Evolutionary conservation across 2,797 vertebrate species (phyloP).

Genomic region (Cyprinella venusta): DNA sequence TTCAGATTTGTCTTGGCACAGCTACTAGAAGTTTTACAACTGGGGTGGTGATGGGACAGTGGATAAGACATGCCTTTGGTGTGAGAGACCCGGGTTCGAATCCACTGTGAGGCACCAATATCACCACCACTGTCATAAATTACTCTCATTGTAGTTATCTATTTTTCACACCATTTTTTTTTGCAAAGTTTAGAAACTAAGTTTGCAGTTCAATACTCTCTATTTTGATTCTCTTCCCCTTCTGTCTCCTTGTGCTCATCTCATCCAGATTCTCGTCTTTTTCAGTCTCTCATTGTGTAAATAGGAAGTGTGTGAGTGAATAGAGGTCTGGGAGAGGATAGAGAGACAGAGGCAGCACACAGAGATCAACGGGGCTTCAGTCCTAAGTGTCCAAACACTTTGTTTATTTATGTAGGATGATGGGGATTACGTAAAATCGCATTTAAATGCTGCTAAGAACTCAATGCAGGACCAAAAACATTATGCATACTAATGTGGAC

Average conservation of each 20-base stretch:
- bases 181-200: background rate
- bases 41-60: too few relatives aligned
- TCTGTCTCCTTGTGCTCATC: slow-evolving; percentile 24
- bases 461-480: slow-evolving; percentile 43
- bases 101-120: too few relatives aligned
- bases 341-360: slow-evolving; percentile 16
- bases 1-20: too few relatives aligned
- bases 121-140: background rate
- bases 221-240: slow-evolving; percentile 14
- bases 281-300: slow-evolving; percentile 26
- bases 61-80: too few relatives aligned
- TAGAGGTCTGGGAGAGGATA: background rate
- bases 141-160: background rate
- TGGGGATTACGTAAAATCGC: slow-evolving; percentile 38
- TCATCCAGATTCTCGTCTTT: slow-evolving; percentile 12
- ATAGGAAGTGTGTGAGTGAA: slow-evolving; percentile 21
- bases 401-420: slow-evolving; percentile 49
- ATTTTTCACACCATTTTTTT: background rate
- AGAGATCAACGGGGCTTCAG: slow-evolving; percentile 26
- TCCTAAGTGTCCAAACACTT: slow-evolving; percentile 24
- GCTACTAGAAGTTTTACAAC: too few relatives aligned
- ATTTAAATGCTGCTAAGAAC: slow-evolving; percentile 17
- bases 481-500: slow-evolving; percentile 44
- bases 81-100: too few relatives aligned
- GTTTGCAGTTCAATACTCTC: background rate